phyloP scores from a whole-genome alignment of 1,140 invertebrate species.

The Ostrea edulis region DNA sequence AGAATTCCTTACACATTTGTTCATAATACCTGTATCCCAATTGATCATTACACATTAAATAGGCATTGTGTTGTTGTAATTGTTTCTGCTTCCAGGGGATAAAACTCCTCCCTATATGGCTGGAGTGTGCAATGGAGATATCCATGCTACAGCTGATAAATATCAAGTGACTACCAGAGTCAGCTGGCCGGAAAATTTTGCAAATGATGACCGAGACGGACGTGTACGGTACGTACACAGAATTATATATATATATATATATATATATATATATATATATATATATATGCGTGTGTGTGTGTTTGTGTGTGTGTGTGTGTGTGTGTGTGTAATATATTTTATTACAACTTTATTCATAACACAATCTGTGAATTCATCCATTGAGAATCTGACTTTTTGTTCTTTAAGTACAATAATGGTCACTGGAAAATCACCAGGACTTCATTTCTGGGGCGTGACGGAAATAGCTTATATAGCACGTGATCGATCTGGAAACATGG shows the following conservation, averaged over 20 bases:
- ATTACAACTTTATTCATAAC: no score
- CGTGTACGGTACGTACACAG: neutral
- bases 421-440: neutral
- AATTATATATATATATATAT: no score
- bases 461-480: neutral
- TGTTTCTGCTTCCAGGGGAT: no score
- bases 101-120: neutral
- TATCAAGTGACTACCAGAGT: conserved; percentile 1
- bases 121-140: neutral
- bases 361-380: no score
- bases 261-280: no score
- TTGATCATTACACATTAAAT: no score
- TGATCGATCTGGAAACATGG: neutral
- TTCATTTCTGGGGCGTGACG: neutral
- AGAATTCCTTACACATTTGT: neutral
- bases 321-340: neutral
- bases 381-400: no score
- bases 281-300: no score
- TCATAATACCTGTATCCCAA: no score
- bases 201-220: neutral
- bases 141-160: neutral
- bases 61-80: no score
- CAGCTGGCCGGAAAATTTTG: neutral
- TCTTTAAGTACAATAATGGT: no score
- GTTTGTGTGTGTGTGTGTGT: neutral